phyloP scores from a whole-genome alignment of 1,140 invertebrate genomes.

The Cephus cinctus region DNA sequence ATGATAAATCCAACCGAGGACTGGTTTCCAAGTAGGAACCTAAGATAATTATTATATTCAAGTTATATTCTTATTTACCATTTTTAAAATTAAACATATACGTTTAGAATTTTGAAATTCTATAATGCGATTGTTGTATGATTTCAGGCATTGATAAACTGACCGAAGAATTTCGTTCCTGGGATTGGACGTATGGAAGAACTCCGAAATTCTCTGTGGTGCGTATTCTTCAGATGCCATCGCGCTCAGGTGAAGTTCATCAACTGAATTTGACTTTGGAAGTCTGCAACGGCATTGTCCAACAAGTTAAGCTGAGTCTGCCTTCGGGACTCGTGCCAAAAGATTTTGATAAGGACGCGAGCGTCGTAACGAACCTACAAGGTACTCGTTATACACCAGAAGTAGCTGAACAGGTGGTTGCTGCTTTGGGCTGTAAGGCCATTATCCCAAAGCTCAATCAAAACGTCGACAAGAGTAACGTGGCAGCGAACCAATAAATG shows the following conservation, averaged over 20 bases:
- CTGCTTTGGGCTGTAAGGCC: slow-evolving; percentile 44
- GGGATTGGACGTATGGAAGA: slow-evolving; percentile 88
- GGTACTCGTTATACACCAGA: slow-evolving; percentile 42
- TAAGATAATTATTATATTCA: slow-evolving; percentile 3
- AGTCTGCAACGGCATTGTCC: slow-evolving; percentile 42
- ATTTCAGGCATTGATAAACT: slow-evolving; percentile 63
- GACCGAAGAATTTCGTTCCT: slow-evolving; percentile 66
- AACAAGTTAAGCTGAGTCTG: slow-evolving; percentile 46
- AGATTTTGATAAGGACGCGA: slow-evolving; percentile 35
- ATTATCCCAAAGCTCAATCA: slow-evolving; percentile 26
- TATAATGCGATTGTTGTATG: not conserved
- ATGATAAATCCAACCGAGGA: slow-evolving; percentile 83
- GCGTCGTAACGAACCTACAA: slow-evolving; percentile 46
- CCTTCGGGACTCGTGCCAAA: slow-evolving; percentile 31
- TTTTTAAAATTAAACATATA: slow-evolving; percentile 8
- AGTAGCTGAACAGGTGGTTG: slow-evolving; percentile 40
- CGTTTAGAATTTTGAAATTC: slow-evolving; percentile 1
- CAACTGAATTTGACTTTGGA: slow-evolving; percentile 39
- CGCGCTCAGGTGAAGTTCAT: slow-evolving; percentile 19
- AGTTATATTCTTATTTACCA: slow-evolving; percentile 13
- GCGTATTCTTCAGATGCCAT: slow-evolving; percentile 34
- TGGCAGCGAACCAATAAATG: slow-evolving; percentile 39
- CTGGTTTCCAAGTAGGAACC: slow-evolving; percentile 75
- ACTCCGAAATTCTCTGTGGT: slow-evolving; percentile 80
- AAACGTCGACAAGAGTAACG: slow-evolving; percentile 35